Evolutionary conservation across 2,888 invertebrate species (phyloP).

Genomic region (Euspilapteryx auroguttella): DNA sequence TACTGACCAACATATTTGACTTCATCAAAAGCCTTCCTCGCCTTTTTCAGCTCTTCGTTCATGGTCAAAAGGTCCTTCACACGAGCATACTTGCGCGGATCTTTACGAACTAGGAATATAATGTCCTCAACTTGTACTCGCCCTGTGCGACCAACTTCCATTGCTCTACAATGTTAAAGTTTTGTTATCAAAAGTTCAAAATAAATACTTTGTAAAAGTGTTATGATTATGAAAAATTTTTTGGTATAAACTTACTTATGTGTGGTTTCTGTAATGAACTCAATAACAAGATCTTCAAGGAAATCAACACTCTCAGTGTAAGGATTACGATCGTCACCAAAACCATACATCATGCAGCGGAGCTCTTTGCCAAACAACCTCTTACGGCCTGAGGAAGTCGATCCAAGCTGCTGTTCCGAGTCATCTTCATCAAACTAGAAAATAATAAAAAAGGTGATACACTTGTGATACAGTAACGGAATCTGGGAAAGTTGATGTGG

Average conservation of each 20-base stretch:
- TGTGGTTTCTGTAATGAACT: slow-evolving; percentile 95
- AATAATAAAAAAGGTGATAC: neutral
- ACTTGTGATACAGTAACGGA: neutral
- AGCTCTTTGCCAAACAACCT: slow-evolving; percentile 89
- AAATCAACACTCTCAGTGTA: slow-evolving; percentile 98
- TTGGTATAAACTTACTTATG: slow-evolving; percentile 66
- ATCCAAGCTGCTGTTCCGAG: slow-evolving; percentile 69
- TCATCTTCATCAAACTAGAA: slow-evolving; percentile 68
- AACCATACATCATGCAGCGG: slow-evolving; percentile 99
- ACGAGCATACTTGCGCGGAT: slow-evolving; percentile 93
- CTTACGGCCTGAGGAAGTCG: slow-evolving; percentile 74
- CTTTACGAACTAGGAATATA: slow-evolving; percentile 93
- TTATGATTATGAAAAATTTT: neutral
- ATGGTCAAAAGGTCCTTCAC: slow-evolving; percentile 96
- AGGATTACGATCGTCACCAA: slow-evolving; percentile 99
- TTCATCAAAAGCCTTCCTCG: slow-evolving; percentile 99
- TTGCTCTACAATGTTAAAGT: slow-evolving; percentile 78
- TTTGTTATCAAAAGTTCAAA: too few relatives aligned
- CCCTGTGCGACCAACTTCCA: slow-evolving; percentile 97
- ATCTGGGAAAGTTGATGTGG: neutral
- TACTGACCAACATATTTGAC: slow-evolving; percentile 89
- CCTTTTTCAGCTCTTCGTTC: slow-evolving; percentile 99
- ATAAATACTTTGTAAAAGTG: neutral
- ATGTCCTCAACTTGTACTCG: slow-evolving; percentile 98
- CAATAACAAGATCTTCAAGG: slow-evolving; percentile 95